A percentile compares a stretch with the other conserved stretches of the same genome.
These are phyloP conservation scores for Cyrtonyx montezumae DNA, from an alignment of 2,113 vertebrate genomes.

Conservation along the genomic window DNA sequence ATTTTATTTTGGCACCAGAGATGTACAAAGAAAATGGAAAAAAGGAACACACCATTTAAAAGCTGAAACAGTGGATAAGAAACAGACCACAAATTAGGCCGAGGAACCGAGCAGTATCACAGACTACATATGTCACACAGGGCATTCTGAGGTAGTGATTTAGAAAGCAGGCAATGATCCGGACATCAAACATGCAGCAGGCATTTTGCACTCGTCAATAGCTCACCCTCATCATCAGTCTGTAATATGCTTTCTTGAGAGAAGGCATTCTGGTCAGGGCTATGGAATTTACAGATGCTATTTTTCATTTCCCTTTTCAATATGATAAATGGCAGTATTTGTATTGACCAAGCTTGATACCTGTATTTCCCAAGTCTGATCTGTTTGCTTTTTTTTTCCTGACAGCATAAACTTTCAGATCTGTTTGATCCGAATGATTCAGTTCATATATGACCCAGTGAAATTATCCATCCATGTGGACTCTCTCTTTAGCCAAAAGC, in stretches of 20 bases:
- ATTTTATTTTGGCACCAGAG: not conserved
- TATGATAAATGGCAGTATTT: not conserved
- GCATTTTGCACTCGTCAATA: not conserved
- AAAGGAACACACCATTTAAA: not conserved
- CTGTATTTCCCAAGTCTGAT: not conserved
- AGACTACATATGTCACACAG: not conserved
- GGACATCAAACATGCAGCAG: not conserved
- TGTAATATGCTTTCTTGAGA: not conserved
- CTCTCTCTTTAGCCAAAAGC: not conserved
- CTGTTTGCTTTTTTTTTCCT: not conserved
- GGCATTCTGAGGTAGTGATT: not conserved
- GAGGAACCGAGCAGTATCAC: not conserved
- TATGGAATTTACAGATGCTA: not conserved
- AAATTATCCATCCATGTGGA: not conserved
- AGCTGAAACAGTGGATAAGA: not conserved
- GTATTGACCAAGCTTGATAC: not conserved
- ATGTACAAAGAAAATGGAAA: not conserved
- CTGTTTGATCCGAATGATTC: not conserved
- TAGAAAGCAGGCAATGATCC: not conserved
- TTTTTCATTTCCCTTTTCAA: not conserved
- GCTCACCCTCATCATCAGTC: not conserved
- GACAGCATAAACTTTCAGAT: not conserved
- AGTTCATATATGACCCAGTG: not conserved
- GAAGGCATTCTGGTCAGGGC: not conserved
- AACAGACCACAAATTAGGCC: not conserved